phyloP scores from a whole-genome alignment of 2,113 vertebrate species.

The Cinclus cinclus region DNA sequence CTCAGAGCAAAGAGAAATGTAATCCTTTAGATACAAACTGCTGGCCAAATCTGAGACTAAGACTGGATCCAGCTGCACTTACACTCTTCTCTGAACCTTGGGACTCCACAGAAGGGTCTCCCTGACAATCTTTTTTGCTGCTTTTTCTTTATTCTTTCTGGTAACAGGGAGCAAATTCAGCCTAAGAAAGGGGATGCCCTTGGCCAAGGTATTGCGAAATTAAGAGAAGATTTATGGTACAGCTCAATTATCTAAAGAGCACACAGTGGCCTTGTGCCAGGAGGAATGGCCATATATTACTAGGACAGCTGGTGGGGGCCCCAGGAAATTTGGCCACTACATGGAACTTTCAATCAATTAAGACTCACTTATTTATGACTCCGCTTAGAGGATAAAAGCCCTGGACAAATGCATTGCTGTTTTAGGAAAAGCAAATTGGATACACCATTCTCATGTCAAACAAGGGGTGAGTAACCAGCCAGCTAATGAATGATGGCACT shows the following conservation, averaged over 20 bases:
- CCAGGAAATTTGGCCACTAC: not conserved
- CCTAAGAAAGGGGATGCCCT: not conserved
- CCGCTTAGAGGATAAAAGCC: not conserved
- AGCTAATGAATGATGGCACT: conserved; percentile 1
- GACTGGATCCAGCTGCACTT: not conserved
- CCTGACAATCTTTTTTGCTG: not conserved
- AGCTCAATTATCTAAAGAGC: not conserved
- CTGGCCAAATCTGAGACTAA: not conserved
- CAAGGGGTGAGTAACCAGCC: not conserved
- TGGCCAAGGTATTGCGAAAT: not conserved
- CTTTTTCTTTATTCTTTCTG: not conserved
- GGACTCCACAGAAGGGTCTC: not conserved
- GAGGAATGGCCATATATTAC: not conserved
- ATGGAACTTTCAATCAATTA: not conserved
- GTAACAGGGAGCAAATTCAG: not conserved
- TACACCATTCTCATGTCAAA: not conserved
- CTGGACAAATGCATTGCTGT: not conserved
- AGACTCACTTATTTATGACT: not conserved
- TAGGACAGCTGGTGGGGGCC: not conserved
- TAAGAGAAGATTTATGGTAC: not conserved
- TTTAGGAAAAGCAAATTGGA: not conserved
- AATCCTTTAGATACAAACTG: not conserved
- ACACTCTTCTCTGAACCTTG: not conserved
- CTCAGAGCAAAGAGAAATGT: not conserved
- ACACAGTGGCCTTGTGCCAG: not conserved